Percentiles rank a stretch among this genome's conserved stretches.
Conservation (phyloP, 2,113 vertebrate species). For the Lepus americanus region DNA sequence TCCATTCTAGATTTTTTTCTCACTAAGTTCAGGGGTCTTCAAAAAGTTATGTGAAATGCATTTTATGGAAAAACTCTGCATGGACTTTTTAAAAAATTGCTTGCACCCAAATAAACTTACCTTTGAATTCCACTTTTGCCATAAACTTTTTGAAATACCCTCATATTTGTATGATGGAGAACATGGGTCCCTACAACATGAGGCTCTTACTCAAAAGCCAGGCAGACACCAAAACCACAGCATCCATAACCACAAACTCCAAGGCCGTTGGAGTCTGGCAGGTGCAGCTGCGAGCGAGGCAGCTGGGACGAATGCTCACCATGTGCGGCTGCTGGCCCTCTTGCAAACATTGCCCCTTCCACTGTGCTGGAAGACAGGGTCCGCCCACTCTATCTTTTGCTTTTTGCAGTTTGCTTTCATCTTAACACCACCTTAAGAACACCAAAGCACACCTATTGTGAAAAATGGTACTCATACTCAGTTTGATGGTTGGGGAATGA, state of each 20-base stretch:
- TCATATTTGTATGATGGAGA: background rate
- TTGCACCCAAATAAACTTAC: too few species aligned
- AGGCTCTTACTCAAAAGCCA: background rate
- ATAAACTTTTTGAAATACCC: too few species aligned
- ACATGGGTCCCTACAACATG: background rate
- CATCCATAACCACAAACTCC: background rate
- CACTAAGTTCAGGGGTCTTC: too few species aligned
- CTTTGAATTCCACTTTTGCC: too few species aligned
- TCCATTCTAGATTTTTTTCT: background rate
- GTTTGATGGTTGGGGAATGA: background rate
- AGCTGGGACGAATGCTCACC: background rate
- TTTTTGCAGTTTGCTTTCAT: background rate
- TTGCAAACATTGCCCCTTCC: background rate
- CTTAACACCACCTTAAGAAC: background rate
- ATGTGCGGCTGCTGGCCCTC: background rate
- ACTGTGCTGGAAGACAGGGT: background rate
- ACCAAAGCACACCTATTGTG: background rate
- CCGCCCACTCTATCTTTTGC: background rate
- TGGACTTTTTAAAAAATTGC: too few species aligned
- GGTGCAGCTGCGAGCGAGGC: accelerated
- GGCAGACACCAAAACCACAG: background rate
- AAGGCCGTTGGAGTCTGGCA: background rate
- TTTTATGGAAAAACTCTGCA: too few species aligned
- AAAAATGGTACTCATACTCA: background rate
- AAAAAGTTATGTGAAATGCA: too few species aligned